Base-by-base conservation (phyloP, 1,140 invertebrate species). In the Protaetia brevitarsis region DNA sequence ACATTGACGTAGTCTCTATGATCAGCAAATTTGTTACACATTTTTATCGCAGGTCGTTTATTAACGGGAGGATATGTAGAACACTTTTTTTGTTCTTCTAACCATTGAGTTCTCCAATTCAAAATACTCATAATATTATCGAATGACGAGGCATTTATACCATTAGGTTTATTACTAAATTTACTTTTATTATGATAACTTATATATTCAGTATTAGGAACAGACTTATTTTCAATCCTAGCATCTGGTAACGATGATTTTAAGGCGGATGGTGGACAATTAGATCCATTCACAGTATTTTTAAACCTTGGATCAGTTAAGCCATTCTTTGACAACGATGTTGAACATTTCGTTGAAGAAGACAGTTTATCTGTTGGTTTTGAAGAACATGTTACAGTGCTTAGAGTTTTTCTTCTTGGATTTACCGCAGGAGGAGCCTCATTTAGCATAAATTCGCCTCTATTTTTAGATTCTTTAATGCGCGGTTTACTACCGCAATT, bases 51-150 rank as follows among this genome's bases (percentile, higher is more conserved):
- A 0, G 23, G 8, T 13, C 28, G 26, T 58, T 58, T 58, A 58
- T 28, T 58, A 58, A 58, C 28, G 7, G 56, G 56, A 28, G 56
- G 56, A 58, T 8, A 13, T 58, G 23, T 27, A 28, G 2, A 16
- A n/a, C 8, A n/a, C n/a, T n/a, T 58, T 28, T 58, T 58, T 27
- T 30, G 28, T 19, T 58, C 56, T 30, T 58, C 56, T 11, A 58
- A 28, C 56, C 56, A 58, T 13, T 13, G 2, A n/a, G n/a, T n/a
- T n/a, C n/a, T n/a, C 41, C 16, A 16, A 37, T 37, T 3, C 5
- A 7, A 37, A 6, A 45, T 13, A 19, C 1, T 45, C 23, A n/a
- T n/a, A n/a, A n/a, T n/a, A n/a, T n/a, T n/a, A n/a, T n/a, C n/a
- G n/a, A n/a, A n/a, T n/a, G n/a, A n/a, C n/a, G n/a, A n/a, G n/a